Conservation (phyloP, 2,888 invertebrate genomes). For the Imbricaverruca yamaguchii region DNA sequence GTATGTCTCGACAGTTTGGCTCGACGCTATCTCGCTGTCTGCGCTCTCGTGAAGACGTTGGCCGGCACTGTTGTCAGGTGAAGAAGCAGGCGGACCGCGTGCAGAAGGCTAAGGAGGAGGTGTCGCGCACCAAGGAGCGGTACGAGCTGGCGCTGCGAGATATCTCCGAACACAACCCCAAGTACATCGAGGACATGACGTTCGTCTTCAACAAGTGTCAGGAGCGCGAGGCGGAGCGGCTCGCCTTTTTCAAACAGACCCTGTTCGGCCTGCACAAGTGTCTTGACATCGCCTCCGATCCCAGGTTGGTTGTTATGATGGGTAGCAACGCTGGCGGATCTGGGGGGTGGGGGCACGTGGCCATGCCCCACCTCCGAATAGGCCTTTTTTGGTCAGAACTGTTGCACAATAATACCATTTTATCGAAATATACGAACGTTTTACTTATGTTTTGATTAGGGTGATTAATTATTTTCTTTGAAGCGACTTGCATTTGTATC, state of each 20-base stretch:
- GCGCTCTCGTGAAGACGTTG: too few relatives aligned
- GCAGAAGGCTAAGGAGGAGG: slow-evolving; percentile 88
- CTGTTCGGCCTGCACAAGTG: slow-evolving; percentile 90
- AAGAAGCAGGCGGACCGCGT: slow-evolving; percentile 95
- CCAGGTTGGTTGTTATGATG: slow-evolving; percentile 60
- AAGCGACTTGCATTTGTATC: too few relatives aligned
- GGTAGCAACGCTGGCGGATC: slow-evolving; percentile 89
- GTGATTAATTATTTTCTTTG: too few relatives aligned
- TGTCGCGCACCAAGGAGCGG: slow-evolving; percentile 84
- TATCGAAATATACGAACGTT: too few relatives aligned
- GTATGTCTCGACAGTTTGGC: too few relatives aligned
- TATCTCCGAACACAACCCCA: slow-evolving; percentile 94
- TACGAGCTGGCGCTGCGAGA: slow-evolving; percentile 86
- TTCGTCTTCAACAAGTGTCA: slow-evolving; percentile 94
- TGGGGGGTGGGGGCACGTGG: not conserved
- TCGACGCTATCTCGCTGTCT: too few relatives aligned
- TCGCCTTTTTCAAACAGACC: slow-evolving; percentile 92
- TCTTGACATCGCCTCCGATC: slow-evolving; percentile 89
- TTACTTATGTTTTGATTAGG: too few relatives aligned
- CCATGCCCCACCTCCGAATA: not conserved
- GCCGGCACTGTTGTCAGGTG: slow-evolving; percentile 54
- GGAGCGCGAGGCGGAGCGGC: slow-evolving; percentile 88
- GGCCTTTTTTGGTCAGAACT: too few relatives aligned
- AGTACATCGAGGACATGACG: slow-evolving; percentile 98
- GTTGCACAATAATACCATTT: too few relatives aligned